Percentiles rank a stretch among this genome's conserved stretches.
These are phyloP conservation scores for Tipula helvola DNA, from an alignment of 2,888 invertebrate genomes.

Conservation along the genomic window DNA sequence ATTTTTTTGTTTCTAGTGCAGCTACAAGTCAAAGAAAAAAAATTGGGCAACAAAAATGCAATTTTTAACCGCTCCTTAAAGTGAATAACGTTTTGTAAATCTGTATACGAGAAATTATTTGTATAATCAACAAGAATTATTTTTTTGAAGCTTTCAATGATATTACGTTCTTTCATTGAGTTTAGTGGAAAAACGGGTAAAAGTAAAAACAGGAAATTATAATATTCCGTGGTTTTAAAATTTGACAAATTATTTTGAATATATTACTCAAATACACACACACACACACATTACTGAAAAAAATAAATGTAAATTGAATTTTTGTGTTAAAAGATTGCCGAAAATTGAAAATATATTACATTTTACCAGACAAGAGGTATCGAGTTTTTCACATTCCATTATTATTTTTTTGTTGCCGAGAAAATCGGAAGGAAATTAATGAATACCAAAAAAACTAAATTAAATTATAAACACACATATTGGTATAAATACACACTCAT, in stretches of 20 bases:
- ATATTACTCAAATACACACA: not conserved
- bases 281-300: not conserved
- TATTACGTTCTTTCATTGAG: no score
- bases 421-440: not conserved
- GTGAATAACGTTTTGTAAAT: no score
- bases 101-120: no score
- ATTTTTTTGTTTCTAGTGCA: no score
- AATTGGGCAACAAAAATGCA: no score
- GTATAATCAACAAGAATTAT: no score
- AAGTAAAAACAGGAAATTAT: not conserved
- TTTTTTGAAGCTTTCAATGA: no score
- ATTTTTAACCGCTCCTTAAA: no score
- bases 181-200: not conserved
- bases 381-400: not conserved
- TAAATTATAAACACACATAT: not conserved
- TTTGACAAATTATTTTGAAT: not conserved
- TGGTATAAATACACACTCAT: not conserved
- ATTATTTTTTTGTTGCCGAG: not conserved
- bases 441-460: not conserved
- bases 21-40: no score
- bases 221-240: not conserved
- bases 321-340: not conserved
- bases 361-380: not conserved
- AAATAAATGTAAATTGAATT: not conserved
- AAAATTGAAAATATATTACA: not conserved